A percentile compares a stretch with the other conserved stretches of the same genome.
Conservation (phyloP, 2,113 vertebrate genomes). For the Sebastes schlegelii region DNA sequence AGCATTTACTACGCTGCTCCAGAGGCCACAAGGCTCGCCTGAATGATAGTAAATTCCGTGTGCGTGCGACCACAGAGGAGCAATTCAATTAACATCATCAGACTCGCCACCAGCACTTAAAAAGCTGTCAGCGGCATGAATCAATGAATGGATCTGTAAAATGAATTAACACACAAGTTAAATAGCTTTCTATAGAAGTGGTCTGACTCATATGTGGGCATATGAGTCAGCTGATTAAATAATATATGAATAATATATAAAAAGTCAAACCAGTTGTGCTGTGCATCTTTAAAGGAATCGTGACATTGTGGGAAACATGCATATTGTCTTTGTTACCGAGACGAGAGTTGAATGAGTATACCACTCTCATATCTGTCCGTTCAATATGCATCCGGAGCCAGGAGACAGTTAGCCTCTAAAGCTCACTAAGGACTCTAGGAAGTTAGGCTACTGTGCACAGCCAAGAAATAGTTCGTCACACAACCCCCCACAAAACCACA, state of each 20-base stretch:
- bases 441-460: no score
- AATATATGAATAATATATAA: not conserved
- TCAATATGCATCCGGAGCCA: not conserved
- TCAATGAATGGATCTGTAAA: slow-evolving; percentile 30
- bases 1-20: slow-evolving; percentile 46
- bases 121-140: slow-evolving; percentile 18
- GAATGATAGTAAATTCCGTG: slow-evolving; percentile 27
- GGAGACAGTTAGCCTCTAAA: not conserved
- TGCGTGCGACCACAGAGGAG: slow-evolving; percentile 30
- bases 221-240: slow-evolving; percentile 14
- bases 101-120: slow-evolving; percentile 46
- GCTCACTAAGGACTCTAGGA: not conserved
- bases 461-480: no score
- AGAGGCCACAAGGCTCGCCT: slow-evolving; percentile 19
- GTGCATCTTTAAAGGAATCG: not conserved
- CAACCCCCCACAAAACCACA: no score
- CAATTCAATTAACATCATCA: slow-evolving; percentile 62
- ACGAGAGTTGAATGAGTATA: not conserved
- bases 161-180: slow-evolving; percentile 39
- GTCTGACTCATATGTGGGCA: slow-evolving; percentile 23
- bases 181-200: slow-evolving; percentile 38
- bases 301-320: slow-evolving; percentile 5
- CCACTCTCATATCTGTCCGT: not conserved
- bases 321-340: not conserved
- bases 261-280: no score